phyloP scores from a whole-genome alignment of 2,797 vertebrate genomes.

The Pseudochaenichthys georgianus region DNA sequence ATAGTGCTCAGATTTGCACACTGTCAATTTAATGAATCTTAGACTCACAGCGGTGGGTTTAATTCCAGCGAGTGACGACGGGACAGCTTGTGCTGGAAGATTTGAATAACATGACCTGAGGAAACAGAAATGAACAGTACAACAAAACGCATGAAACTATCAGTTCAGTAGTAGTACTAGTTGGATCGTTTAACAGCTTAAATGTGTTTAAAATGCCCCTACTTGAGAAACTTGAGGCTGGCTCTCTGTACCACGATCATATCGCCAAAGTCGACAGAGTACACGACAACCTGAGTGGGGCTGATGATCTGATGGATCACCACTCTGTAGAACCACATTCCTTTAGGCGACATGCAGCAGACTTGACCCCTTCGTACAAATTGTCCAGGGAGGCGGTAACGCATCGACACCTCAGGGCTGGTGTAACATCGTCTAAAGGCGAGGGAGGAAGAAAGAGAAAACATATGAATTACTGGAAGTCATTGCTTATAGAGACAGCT shows the following conservation, averaged over 20 bases:
- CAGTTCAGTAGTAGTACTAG: not conserved
- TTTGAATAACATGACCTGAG: conserved; percentile 89
- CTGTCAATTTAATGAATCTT: not conserved
- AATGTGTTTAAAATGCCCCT: conserved; percentile 56
- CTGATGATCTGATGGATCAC: conserved; percentile 88
- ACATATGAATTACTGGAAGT: not conserved
- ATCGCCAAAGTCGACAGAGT: conserved; percentile 92
- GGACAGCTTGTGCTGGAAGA: conserved; percentile 94
- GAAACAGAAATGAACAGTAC: not conserved
- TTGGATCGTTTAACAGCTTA: not conserved
- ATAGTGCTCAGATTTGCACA: not conserved
- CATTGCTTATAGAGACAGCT: not conserved
- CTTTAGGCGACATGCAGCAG: conserved; percentile 87
- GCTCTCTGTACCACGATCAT: conserved; percentile 81
- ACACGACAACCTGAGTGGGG: conserved; percentile 88
- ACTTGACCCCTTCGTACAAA: conserved; percentile 89
- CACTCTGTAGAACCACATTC: conserved; percentile 93
- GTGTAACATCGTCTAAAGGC: conserved; percentile 88
- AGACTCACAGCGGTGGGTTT: conserved; percentile 83
- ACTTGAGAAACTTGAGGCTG: conserved; percentile 94
- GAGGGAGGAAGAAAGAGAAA: not conserved
- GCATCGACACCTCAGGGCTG: conserved; percentile 85
- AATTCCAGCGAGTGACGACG: conserved; percentile 89
- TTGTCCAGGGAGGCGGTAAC: conserved; percentile 86
- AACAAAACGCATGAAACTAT: not conserved